Evolutionary conservation across 2,113 vertebrate genomes (phyloP), one percentile per base, ranked within the genome.

Genomic region (Syngnathus floridae): DNA sequence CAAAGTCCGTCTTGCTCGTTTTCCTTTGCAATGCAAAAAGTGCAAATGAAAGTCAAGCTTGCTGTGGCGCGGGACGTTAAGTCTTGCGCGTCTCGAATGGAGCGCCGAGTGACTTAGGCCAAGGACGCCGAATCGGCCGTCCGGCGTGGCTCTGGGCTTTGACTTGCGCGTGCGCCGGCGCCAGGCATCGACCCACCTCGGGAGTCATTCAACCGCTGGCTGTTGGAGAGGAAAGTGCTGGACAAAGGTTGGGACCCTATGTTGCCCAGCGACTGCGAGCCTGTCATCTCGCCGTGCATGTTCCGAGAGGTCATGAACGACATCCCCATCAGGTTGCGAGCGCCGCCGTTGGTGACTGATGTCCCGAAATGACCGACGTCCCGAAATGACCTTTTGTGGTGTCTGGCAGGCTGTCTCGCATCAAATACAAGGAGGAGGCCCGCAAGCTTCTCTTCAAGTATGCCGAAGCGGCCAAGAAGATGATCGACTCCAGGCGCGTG

Each of bases 271-370:
- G 94, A 96, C 80, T 99, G 97, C 2, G 95, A 98, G 35, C 95
- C 95, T 0, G 76, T 94, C 11, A 93, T 99, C 48, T 99, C 96
- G 4, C 93, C 95, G 5, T 98, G 95, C 83, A 98, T 99, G 97
- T 99, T 99, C 87, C 91, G 95, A 72, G 97, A 99, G 90, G 94
- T 99, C 83, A 98, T 99, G 96, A 98, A 97, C 40, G 96, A 99
- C 91, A 98, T 99, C 86, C 97, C 97, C 71, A 98, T 99, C 90
- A 96, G 96, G 97, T 86, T 61, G 19, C 19, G 26, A 31, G 26
- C 26, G 26, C 26, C 26, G 26, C 26, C 26, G 26, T 31, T 31
- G 26, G 26, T 4, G 31, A 37, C 10, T 13, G 14, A 16, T 43
- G 38, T 13, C 43, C 26, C 43, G 14, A 45, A 45, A 5, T 45